A percentile compares a stretch with the other conserved stretches of the same genome.
Evolutionary conservation across 2,888 invertebrate species (phyloP).

Genomic region (Trachelus stipa): DNA sequence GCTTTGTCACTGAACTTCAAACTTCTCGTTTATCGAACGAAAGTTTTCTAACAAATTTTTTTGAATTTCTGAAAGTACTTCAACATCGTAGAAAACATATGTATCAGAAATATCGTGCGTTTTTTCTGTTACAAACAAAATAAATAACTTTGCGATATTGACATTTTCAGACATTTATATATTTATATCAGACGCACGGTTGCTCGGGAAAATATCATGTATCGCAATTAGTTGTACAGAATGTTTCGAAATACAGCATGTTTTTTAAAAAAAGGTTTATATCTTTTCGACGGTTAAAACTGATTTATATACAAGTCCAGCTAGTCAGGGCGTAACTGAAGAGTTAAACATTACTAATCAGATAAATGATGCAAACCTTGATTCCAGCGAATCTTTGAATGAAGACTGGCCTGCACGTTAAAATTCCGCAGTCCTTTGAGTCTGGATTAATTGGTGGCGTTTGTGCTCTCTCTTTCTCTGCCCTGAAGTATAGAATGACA

Average conservation of each 20-base stretch:
- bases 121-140: neutral
- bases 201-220: constrained; percentile 21
- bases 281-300: no score
- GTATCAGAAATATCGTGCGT: constrained; percentile 1
- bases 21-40: no score
- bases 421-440: constrained; percentile 88
- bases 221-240: neutral
- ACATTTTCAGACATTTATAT: no score
- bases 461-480: constrained; percentile 61
- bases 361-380: constrained; percentile 71
- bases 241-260: no score
- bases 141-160: constrained; percentile 9
- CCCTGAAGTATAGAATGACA: constrained; percentile 37
- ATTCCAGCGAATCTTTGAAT: constrained; percentile 91
- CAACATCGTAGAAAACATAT: neutral
- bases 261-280: neutral
- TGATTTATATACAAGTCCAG: no score
- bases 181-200: constrained; percentile 11
- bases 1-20: neutral
- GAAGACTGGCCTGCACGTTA: constrained; percentile 85
- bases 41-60: constrained; percentile 2
- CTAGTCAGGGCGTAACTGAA: no score
- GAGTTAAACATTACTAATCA: neutral
- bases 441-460: constrained; percentile 69
- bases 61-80: neutral